A percentile compares a stretch with the other conserved stretches of the same genome.
Evolutionary conservation across 2,797 vertebrate species (phyloP).

Genomic region (Pelochelys cantorii): DNA sequence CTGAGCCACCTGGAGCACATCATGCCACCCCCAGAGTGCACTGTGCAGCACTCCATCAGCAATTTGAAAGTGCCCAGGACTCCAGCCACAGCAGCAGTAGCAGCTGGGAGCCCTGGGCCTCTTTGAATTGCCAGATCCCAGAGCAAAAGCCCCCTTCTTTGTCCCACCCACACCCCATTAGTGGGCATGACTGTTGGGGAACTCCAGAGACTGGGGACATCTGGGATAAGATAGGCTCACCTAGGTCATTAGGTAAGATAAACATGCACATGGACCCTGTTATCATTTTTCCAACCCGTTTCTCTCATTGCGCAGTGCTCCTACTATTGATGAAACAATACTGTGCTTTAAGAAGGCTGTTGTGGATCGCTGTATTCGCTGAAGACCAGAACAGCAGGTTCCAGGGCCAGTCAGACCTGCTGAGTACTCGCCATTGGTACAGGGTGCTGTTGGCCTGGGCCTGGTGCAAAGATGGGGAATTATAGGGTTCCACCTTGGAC

Average conservation of each 20-base stretch:
- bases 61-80: too few species aligned
- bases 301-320: neutral
- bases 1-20: too few species aligned
- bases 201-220: neutral
- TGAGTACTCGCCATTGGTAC: accelerated
- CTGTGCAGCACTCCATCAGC: too few species aligned
- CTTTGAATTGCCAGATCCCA: too few species aligned
- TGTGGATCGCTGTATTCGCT: neutral
- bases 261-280: neutral
- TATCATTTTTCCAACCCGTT: neutral
- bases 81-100: too few species aligned
- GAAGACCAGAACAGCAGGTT: neutral
- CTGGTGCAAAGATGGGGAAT: neutral
- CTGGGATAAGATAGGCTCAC: neutral
- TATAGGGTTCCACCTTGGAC: neutral
- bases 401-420: neutral
- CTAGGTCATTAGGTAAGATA: neutral
- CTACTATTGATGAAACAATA: neutral
- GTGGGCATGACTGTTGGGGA: neutral
- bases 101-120: too few species aligned
- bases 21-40: too few species aligned
- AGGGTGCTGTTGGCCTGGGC: accelerated
- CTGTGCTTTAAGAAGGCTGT: neutral
- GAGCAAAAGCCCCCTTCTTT: too few species aligned
- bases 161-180: too few species aligned